Evolutionary conservation across 2,797 vertebrate genomes (phyloP).

Genomic region (Manis javanica): DNA sequence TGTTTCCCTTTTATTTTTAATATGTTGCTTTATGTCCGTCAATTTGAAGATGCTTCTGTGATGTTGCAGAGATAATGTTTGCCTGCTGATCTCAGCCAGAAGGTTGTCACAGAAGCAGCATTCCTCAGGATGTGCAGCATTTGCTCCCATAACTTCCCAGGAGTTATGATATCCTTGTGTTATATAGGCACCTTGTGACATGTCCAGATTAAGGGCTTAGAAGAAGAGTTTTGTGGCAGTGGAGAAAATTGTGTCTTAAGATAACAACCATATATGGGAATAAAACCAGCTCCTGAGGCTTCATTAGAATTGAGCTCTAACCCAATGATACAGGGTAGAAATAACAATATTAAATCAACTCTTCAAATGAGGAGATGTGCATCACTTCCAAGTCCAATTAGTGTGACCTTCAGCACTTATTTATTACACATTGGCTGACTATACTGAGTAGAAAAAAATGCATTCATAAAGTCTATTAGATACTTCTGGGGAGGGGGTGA

Average conservation of each 20-base stretch:
- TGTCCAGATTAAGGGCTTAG: neutral
- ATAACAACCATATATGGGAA: neutral
- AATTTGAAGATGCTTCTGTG: neutral
- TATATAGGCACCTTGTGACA: neutral
- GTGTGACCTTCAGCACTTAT: neutral
- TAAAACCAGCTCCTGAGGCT: neutral
- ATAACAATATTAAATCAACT: conserved; percentile 20
- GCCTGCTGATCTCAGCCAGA: neutral
- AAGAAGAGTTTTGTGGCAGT: neutral
- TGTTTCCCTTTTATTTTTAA: neutral
- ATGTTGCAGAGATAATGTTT: neutral
- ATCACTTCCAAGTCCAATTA: conserved; percentile 34
- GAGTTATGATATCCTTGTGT: neutral
- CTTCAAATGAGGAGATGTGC: conserved; percentile 59
- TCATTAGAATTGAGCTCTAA: neutral
- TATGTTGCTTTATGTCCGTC: neutral
- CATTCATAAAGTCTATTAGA: neutral
- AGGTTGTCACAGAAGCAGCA: neutral
- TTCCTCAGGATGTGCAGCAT: neutral
- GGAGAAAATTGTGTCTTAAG: neutral
- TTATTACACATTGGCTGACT: conserved; percentile 13
- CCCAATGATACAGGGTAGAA: neutral
- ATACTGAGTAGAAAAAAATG: neutral
- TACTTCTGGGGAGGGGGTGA: neutral
- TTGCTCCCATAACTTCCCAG: neutral